Evolutionary conservation across 53 echinoderm and acorn worm genomes (phyloP), one percentile per base, ranked within the genome.

Genomic region (Hippasteria phrygiana): DNA sequence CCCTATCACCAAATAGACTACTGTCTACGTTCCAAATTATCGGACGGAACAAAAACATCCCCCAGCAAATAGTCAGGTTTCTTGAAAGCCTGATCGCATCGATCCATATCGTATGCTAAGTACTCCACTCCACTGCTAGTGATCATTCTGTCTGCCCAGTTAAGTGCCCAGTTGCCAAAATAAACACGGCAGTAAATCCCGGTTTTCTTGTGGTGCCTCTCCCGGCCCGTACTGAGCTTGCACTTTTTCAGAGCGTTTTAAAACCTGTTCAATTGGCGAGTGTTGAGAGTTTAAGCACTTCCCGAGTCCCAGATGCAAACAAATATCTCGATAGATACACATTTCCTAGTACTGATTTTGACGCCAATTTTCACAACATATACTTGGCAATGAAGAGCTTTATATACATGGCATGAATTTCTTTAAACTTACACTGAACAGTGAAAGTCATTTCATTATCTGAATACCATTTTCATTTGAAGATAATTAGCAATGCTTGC

Each of bases 21-120:
- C 69, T 36, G 10, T 35, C 37, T 26, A 35, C 14, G 5, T 27
- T 80, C 82, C 31, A 69, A 48, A 38, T 45, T 85, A 54, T 53
- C 69, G 37, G 71, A 69, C 70, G 26, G 85, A 48, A 85, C 48
- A 45, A 85, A 85, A 85, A 85, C 71, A 85, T 85, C 85, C 85
- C 54, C 85, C 35, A 69, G 85, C 85, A 42, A 46, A 85, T 22
- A 70, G 71, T 51, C 35, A 32, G n/a, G 43, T 28, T 82, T 82
- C 31, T 64, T 64, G 31, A 82, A 38, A 59, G 78, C 78, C 24
- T 34, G 22, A 78, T 56, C 78, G 35, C 22, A 31, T 65, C 46
- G 65, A 65, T 64, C 66, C 65, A 29, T 56, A 33, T 32, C 39
- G 31, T 20, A 62, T 39, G 79, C 79, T 62, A 40, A 79, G 65